Base-by-base conservation (phyloP, 1,140 invertebrate genomes). In the Saccostrea echinata region DNA sequence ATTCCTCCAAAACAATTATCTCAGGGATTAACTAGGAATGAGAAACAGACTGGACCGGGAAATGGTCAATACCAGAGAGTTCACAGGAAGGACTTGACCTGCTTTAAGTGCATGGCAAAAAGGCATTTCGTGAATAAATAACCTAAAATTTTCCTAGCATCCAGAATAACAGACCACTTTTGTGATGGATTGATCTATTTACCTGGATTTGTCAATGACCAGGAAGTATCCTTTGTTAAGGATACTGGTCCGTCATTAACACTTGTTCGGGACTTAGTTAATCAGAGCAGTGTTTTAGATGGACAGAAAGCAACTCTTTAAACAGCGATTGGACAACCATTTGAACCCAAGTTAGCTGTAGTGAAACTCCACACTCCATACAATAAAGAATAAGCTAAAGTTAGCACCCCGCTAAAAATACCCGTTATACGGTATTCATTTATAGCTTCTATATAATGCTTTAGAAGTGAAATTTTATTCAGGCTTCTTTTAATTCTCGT, bases 211-310 rank as follows among this genome's bases (percentile, higher is more conserved):
- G 68, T 83, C 18, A 61, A 84, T 24, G 52, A 57, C 3, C 24
- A 51, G 13, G 88, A 76, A 43, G 81, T 85, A 21, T 53, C 24
- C n/a, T 86, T 89, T 80, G 88, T 89, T 27, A 89, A 89, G 71
- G 88, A 89, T 64, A 87, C 85, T 3, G 88, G 85, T 11, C n/a
- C 85, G 21, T 84, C 71, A n/a, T 83, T 88, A 53, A 86, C 88
- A 2, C 24, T 86, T 9, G 71, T 88, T 3, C 16, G 64, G 8
- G 85, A 89, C 21, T 30, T 87, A 8, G 85, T 89, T 6, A 83
- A 87, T 51, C 21, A 3, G n/a, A 80, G 21, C 21, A 3, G n/a
- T 80, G 21, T 9, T 64, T 84, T n/a, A 64, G 80, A 21, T 33
- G 71, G 12, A 53, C 43, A 84, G n/a, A 80, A 51, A 27, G 30